Percentiles rank a stretch among this genome's conserved stretches.
Evolutionary conservation across 2,797 vertebrate species (phyloP).

Genomic region (Limnodromus scolopaceus): DNA sequence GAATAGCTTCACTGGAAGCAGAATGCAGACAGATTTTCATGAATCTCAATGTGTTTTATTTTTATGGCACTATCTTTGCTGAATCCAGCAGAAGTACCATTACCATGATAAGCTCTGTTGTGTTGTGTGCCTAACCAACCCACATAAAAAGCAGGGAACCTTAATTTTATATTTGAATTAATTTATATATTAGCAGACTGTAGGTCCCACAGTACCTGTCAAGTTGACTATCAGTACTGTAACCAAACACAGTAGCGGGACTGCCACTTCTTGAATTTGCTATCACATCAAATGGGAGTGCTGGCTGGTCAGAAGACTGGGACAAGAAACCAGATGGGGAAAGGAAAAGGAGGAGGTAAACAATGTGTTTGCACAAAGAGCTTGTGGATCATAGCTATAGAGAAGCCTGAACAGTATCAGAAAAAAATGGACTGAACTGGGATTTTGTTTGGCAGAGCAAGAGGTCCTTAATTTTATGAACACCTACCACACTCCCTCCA

Average conservation of each 20-base stretch:
- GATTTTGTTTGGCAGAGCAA: not conserved
- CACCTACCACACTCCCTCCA: not conserved
- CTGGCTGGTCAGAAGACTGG: not conserved
- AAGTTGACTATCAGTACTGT: not conserved
- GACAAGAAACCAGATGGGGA: not conserved
- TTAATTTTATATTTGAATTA: not conserved
- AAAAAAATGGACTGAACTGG: not conserved
- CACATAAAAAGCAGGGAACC: not conserved
- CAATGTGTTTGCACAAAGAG: not conserved
- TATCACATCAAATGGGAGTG: not conserved
- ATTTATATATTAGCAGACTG: not conserved
- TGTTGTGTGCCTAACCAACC: not conserved
- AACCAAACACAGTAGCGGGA: not conserved
- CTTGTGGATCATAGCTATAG: rapidly evolving
- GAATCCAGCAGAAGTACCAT: slow-evolving; percentile 27
- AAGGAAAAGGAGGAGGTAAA: not conserved
- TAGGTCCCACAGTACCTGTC: not conserved
- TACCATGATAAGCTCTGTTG: not conserved
- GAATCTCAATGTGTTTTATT: slow-evolving; percentile 46
- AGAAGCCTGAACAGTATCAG: not conserved
- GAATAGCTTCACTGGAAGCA: slow-evolving; percentile 1
- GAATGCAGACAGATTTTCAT: slow-evolving; percentile 53
- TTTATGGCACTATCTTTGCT: slow-evolving; percentile 27
- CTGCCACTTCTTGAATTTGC: not conserved
- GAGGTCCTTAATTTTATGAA: not conserved